Percentiles rank a stretch among this genome's conserved stretches.
phyloP scores from a whole-genome alignment of 2,888 invertebrate species.

The Acleris laterana region DNA sequence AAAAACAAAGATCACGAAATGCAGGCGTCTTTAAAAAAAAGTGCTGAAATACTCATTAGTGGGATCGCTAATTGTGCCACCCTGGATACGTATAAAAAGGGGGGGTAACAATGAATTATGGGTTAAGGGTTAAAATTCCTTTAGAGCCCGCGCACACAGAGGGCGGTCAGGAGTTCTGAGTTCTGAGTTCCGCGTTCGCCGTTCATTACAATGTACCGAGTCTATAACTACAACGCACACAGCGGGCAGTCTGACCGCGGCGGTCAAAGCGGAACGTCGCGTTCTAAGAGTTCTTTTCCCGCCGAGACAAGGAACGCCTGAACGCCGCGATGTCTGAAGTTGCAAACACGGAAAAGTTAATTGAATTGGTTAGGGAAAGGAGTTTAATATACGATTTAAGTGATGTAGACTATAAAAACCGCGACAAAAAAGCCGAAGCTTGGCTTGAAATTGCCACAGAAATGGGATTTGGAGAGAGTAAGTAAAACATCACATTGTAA shows the following conservation, averaged over 20 bases:
- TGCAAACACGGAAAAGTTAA: conserved; percentile 20
- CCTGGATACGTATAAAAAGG: too few relatives aligned
- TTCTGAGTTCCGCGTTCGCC: too few relatives aligned
- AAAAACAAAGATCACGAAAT: too few relatives aligned
- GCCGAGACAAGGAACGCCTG: conserved; percentile 11
- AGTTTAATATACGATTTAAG: conserved; percentile 25
- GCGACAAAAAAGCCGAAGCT: conserved; percentile 9
- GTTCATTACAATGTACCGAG: too few relatives aligned
- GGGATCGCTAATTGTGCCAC: too few relatives aligned
- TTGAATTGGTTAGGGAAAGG: conserved; percentile 21
- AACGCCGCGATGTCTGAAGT: conserved; percentile 27
- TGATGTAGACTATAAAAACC: conserved; percentile 22
- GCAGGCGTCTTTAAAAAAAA: too few relatives aligned
- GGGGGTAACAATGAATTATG: too few relatives aligned
- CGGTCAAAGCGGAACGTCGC: conserved; percentile 22
- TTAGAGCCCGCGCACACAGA: too few relatives aligned
- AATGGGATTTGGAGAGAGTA: conserved; percentile 15
- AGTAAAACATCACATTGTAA: conserved; percentile 12
- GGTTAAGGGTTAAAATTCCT: too few relatives aligned
- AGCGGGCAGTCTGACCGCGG: conserved; percentile 13
- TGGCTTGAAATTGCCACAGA: conserved; percentile 16
- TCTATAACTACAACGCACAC: conserved; percentile 4
- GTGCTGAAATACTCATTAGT: too few relatives aligned
- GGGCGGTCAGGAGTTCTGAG: too few relatives aligned
- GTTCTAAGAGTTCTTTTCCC: conserved; percentile 16